These are phyloP conservation scores for Diadema setosum DNA, from an alignment of 35 echinoderm and acorn worm species.

Conservation along the genomic window DNA sequence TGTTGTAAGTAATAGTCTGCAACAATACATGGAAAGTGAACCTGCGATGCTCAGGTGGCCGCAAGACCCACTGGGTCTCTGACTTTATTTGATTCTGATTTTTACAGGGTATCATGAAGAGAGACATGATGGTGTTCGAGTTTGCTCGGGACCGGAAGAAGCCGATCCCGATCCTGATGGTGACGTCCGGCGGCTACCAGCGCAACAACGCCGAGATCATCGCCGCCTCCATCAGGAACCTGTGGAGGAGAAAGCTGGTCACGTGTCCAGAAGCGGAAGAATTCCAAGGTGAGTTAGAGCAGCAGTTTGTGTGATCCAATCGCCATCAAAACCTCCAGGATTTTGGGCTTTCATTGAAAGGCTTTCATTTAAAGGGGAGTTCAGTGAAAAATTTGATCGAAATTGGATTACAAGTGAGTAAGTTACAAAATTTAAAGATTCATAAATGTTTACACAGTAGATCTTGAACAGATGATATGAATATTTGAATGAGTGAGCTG, in stretches of 20 bases:
- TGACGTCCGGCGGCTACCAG: conserved; percentile 96
- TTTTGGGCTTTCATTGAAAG: not conserved
- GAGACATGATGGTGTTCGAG: conserved; percentile 90
- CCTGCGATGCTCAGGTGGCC: no score
- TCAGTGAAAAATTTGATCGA: not conserved
- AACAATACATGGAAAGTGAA: no score
- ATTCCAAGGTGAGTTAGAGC: conserved; percentile 17
- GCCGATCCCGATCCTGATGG: conserved; percentile 82
- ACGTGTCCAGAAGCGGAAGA: conserved; percentile 60
- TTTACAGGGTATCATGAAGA: conserved; percentile 59
- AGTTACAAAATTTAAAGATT: not conserved
- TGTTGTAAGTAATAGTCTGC: no score
- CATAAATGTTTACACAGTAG: not conserved
- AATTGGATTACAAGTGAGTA: not conserved
- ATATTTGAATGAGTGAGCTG: no score
- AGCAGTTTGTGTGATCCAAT: not conserved
- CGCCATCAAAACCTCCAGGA: not conserved
- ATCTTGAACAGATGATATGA: not conserved
- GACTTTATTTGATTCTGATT: not conserved
- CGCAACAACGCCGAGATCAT: conserved; percentile 87
- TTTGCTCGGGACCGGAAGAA: conserved; percentile 22
- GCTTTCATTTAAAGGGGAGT: not conserved
- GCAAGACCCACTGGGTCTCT: no score
- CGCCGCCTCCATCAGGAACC: conserved; percentile 87
- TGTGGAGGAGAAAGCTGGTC: conserved; percentile 56